Base-by-base conservation (phyloP, 35 echinoderm and acorn worm species). In the Diadema setosum region DNA sequence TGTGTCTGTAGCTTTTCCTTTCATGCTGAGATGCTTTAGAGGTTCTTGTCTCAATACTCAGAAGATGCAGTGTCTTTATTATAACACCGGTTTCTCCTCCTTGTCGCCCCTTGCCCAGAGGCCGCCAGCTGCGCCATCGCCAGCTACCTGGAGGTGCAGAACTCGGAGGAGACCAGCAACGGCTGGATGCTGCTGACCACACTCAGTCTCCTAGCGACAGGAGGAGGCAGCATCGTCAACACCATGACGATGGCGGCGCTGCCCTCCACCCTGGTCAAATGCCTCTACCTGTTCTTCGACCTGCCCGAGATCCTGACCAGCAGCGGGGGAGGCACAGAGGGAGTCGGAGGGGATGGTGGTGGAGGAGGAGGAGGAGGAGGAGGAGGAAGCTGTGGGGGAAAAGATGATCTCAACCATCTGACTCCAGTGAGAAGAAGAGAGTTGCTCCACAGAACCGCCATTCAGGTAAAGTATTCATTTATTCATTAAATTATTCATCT, bases 221-320 rank as follows among this genome's bases (percentile, higher is more conserved):
- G 96, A 16, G 96, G 96, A 18, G 70, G 83, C 32, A 99, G 89
- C 69, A 99, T 99, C 34, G 96, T 99, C 56, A 86, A 99, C 31
- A 90, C 89, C 23, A 99, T 99, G 96, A 99, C 93, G 44, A 90
- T 94, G 82, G 93, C 93, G 4, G 86, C 92, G 2, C 85, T 99
- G 9, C 96, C 96, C 34, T 99, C 96, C 24, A 99, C 96, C 17
- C 76, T 99, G 34, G 96, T 99, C 89, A 99, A 99, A 65, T 99
- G 96, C 87, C 93, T 99, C 21, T 99, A 99, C 49, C 67, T 99
- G 23, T 99, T 99, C 81, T 99, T 99, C 76, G 96, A 99, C 46
- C 82, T 99, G 45, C 89, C 96, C 11, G 84, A 94, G 86, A 88
- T 95, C n/a, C 26, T 52, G 9, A 9, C 48, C 48, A 52, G 9